Base-by-base conservation (phyloP, 2,888 invertebrate genomes). In the Eugnorisma glareosa region DNA sequence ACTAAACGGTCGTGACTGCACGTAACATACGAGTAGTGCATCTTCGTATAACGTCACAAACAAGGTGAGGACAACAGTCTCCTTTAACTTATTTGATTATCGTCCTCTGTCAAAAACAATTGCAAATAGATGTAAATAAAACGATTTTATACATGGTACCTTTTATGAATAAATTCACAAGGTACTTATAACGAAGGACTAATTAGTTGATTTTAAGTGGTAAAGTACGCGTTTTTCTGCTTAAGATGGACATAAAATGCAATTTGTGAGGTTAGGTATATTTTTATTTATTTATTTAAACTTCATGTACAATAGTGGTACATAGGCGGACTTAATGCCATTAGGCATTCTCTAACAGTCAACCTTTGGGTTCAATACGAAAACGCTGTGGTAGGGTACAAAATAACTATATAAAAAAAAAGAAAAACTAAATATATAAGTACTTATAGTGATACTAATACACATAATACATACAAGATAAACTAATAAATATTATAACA, bases 11-110 rank as follows among this genome's bases (percentile, higher is more conserved):
- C 31, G 61, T 21, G 61, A 35, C 21, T 21, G 31, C n/a, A 64
- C 13, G 40, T 67, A 48, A 48, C 67, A 67, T 24, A n/a, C n/a
- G n/a, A n/a, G n/a, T n/a, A 63, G 63, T 70, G 82, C 70, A 82
- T 73, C 37, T 40, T 37, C 37, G 35, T 51, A 75, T 87, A 84
- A 87, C 76, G 68, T 84, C 84, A 87, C 35, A 63, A 37, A 61
- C 11, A 45, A 51, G 71, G 73, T 82, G 79, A 87, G 87, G 86
- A 77, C 75, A 51, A n/a, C 67, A 68, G 24, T 73, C 37, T 75
- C 64, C 70, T 59, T 67, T 31, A 66, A 43, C 43, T 64, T 35
- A 73, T 59, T 64, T 71, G 57, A 81, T 71, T 72, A 76, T 67
- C 24, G 66, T 64, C 24, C 13, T 11, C n/a, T 77, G 82, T 73